These are phyloP conservation scores for Deroplatys truncata DNA, from an alignment of 2,888 invertebrate species.

Conservation along the genomic window DNA sequence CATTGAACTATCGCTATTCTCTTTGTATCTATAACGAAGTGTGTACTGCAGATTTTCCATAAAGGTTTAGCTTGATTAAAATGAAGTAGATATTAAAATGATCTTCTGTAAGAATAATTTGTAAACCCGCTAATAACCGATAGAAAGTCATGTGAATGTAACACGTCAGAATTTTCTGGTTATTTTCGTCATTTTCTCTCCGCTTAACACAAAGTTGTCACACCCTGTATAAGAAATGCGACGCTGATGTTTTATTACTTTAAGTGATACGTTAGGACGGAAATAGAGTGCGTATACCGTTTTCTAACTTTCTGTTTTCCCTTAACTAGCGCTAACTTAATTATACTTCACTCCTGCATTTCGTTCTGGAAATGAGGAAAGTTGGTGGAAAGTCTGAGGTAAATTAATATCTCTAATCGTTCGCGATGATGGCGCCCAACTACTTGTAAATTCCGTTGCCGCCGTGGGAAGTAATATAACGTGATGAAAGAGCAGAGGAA, in stretches of 20 bases:
- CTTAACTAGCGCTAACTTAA: background rate
- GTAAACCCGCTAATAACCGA: too few relatives aligned
- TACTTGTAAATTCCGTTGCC: background rate
- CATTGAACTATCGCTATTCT: too few relatives aligned
- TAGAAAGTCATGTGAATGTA: too few relatives aligned
- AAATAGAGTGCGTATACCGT: background rate
- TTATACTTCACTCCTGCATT: background rate
- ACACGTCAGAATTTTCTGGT: too few relatives aligned
- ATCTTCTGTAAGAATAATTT: too few relatives aligned
- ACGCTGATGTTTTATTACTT: background rate
- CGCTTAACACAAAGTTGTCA: background rate
- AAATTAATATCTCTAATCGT: background rate
- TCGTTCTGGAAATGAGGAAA: background rate
- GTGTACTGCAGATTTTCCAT: too few relatives aligned
- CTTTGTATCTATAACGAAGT: too few relatives aligned
- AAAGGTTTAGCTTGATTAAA: too few relatives aligned
- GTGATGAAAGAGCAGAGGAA: background rate
- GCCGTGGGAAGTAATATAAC: background rate
- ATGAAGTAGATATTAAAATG: too few relatives aligned
- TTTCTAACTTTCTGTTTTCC: background rate
- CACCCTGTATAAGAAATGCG: background rate
- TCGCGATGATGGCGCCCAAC: background rate
- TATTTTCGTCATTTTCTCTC: too few relatives aligned
- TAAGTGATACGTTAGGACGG: background rate
- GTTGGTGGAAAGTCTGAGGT: background rate